Conservation (phyloP, 2,113 vertebrate species). For the Eleginops maclovinus region DNA sequence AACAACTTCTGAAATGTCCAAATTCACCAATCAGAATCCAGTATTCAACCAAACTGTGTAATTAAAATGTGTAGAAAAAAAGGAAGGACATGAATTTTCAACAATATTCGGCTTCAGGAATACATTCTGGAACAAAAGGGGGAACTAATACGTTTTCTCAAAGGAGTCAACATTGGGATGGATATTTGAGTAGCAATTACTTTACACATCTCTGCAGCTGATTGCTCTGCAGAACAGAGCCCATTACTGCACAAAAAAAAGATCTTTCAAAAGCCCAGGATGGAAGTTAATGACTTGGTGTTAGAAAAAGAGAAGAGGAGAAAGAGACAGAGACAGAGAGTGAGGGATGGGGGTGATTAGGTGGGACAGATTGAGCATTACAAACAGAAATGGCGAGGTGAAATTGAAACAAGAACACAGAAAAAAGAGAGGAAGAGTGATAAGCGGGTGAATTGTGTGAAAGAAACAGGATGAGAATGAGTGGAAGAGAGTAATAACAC, state of each 20-base stretch:
- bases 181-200: conserved; percentile 63
- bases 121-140: conserved; percentile 54
- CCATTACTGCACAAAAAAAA: conserved; percentile 55
- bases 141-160: conserved; percentile 59
- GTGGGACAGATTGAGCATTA: conserved; percentile 55
- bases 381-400: conserved; percentile 48
- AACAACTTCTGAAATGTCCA: too few relatives aligned
- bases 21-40: too few relatives aligned
- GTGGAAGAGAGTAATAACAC: conserved; percentile 7
- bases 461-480: conserved; percentile 15
- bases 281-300: conserved; percentile 68
- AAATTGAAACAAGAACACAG: conserved; percentile 15
- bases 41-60: too few relatives aligned
- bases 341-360: conserved; percentile 56
- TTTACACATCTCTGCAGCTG: conserved; percentile 56
- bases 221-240: conserved; percentile 50
- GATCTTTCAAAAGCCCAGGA: conserved; percentile 55
- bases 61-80: conserved; percentile 10
- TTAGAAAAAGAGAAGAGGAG: conserved; percentile 38
- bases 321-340: conserved; percentile 40
- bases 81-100: conserved; percentile 41
- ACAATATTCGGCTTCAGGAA: conserved; percentile 44
- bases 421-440: conserved; percentile 38
- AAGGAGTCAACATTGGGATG: conserved; percentile 57
- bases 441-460: conserved; percentile 31